These are phyloP conservation scores for Coboldia fuscipes DNA, from an alignment of 1,140 invertebrate genomes.

Conservation along the genomic window DNA sequence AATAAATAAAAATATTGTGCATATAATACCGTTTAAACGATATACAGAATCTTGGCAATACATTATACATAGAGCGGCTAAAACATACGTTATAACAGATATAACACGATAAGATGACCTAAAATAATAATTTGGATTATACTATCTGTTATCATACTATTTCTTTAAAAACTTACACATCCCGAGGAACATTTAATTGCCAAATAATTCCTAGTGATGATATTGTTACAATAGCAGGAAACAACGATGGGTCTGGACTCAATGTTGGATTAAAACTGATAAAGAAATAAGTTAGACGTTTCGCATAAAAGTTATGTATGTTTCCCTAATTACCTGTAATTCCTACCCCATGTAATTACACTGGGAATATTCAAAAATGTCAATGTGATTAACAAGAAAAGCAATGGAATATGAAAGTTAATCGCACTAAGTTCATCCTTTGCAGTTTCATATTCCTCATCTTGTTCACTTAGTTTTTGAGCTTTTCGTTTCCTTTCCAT, in stretches of 20 bases:
- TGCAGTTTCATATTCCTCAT: slow-evolving; percentile 5
- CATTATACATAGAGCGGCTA: slow-evolving; percentile 25
- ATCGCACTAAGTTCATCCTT: slow-evolving; percentile 23
- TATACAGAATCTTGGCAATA: slow-evolving; percentile 30
- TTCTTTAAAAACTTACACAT: slow-evolving; percentile 12
- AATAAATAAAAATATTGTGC: slow-evolving; percentile 25
- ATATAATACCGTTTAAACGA: slow-evolving; percentile 29
- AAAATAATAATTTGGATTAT: slow-evolving; percentile 1
- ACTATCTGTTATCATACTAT: not conserved
- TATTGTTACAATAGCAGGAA: slow-evolving; percentile 9
- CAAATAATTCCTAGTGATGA: slow-evolving; percentile 10
- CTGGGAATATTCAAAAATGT: slow-evolving; percentile 29
- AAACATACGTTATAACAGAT: slow-evolving; percentile 22
- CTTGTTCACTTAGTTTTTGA: not conserved
- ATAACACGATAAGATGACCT: slow-evolving; percentile 8
- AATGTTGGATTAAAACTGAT: slow-evolving; percentile 1
- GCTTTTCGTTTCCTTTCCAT: not conserved
- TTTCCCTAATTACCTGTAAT: slow-evolving; percentile 28
- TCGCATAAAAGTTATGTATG: not conserved
- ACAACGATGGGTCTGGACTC: slow-evolving; percentile 12
- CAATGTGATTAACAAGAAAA: slow-evolving; percentile 29
- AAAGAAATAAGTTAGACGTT: not conserved
- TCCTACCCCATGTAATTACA: slow-evolving; percentile 34
- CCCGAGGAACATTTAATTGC: slow-evolving; percentile 13
- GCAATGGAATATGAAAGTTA: slow-evolving; percentile 35